Evolutionary conservation across 2,797 vertebrate species (phyloP).

Genomic region (Lates japonicus): DNA sequence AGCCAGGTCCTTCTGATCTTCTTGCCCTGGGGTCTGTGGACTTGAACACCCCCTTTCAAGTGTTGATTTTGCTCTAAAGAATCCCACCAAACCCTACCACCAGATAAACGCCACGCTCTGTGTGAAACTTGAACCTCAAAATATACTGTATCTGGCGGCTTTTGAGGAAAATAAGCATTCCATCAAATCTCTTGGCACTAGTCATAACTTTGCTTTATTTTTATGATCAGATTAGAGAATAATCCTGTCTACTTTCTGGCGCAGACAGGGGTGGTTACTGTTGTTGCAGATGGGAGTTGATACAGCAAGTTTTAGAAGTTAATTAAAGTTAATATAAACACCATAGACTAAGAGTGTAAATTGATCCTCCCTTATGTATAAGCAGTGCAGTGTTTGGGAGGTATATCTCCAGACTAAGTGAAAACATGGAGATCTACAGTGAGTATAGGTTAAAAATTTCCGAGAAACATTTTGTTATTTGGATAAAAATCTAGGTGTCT

Average conservation of each 20-base stretch:
- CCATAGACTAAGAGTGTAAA: not conserved
- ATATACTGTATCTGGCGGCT: constrained; percentile 16
- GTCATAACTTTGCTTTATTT: constrained; percentile 29
- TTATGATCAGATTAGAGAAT: constrained; percentile 40
- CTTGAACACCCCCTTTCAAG: constrained; percentile 40
- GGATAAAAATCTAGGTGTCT: not conserved
- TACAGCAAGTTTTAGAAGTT: constrained; percentile 42
- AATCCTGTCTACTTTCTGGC: constrained; percentile 26
- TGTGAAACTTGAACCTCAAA: constrained; percentile 46
- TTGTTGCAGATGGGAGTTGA: constrained; percentile 31
- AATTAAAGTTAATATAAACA: constrained; percentile 39
- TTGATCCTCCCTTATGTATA: constrained; percentile 21
- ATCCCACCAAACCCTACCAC: constrained; percentile 9
- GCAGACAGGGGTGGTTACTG: constrained; percentile 10
- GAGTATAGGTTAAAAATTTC: constrained; percentile 1
- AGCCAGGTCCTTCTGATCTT: constrained; percentile 50
- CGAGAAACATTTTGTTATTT: not conserved
- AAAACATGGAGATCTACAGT: constrained; percentile 31
- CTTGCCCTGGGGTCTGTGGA: constrained; percentile 39
- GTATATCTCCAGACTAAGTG: constrained; percentile 20
- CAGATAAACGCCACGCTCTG: constrained; percentile 40
- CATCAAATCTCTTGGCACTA: constrained; percentile 34
- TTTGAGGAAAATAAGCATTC: constrained; percentile 53
- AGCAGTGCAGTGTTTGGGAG: constrained; percentile 15
- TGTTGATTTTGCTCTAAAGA: constrained; percentile 49